Conservation (phyloP, 1,140 invertebrate genomes). For the Neodiprion pinetum region DNA sequence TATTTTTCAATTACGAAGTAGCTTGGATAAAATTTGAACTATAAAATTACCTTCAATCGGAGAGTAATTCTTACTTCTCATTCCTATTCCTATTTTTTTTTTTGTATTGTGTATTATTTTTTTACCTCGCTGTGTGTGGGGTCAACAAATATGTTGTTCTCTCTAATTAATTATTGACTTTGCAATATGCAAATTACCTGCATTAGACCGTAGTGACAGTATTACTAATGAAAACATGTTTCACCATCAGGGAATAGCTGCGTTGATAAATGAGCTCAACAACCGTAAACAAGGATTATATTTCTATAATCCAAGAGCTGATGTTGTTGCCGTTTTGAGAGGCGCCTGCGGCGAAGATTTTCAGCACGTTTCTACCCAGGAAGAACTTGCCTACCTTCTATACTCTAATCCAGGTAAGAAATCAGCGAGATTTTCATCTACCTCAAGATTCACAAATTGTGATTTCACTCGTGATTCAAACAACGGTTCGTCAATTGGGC, state of each 20-base stretch:
- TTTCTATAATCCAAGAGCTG: conserved; percentile 66
- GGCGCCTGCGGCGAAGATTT: conserved; percentile 67
- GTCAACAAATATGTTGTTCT: conserved; percentile 9
- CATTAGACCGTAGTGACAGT: too few relatives aligned
- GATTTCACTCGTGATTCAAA: background rate
- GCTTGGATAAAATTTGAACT: background rate
- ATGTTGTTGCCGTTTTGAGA: conserved; percentile 64
- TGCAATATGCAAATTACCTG: too few relatives aligned
- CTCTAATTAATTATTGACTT: conserved; percentile 13
- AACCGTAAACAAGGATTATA: conserved; percentile 71
- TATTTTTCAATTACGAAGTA: background rate
- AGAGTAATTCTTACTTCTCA: too few relatives aligned
- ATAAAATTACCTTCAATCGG: background rate
- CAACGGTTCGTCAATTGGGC: background rate
- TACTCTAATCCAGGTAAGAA: conserved; percentile 49
- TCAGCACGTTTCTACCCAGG: conserved; percentile 62
- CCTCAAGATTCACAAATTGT: too few relatives aligned
- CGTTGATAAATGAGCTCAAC: conserved; percentile 74
- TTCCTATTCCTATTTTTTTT: conserved; percentile 1
- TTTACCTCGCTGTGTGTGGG: background rate
- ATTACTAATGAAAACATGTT: too few relatives aligned
- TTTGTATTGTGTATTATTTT: conserved; percentile 10
- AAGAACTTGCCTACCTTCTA: conserved; percentile 63
- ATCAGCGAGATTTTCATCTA: too few relatives aligned
- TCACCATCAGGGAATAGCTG: conserved; percentile 69